phyloP scores from a whole-genome alignment of 2,113 vertebrate species.

The Nerophis lumbriciformis region DNA sequence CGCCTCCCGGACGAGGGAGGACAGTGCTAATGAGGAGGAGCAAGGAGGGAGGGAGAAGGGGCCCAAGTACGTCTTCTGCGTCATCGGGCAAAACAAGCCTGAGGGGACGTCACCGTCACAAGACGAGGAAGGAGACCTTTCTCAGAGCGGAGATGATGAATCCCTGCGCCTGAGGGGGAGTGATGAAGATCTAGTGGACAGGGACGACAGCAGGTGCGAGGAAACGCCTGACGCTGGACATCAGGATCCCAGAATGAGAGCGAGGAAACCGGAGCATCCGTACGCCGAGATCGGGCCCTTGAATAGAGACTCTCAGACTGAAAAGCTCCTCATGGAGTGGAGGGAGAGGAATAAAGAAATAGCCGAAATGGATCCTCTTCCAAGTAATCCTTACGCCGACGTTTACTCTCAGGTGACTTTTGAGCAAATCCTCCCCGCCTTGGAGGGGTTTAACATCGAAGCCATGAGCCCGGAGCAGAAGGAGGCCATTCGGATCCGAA shows the following conservation, averaged over 20 bases:
- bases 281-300: conserved; percentile 11
- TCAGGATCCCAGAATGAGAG: conserved; percentile 4
- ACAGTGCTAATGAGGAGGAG: conserved; percentile 17
- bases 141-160: conserved; percentile 11
- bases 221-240: background rate
- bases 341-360: conserved; percentile 35
- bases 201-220: background rate
- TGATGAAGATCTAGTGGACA: conserved; percentile 4
- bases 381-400: conserved; percentile 17
- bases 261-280: conserved; percentile 14
- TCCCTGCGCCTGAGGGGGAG: conserved; percentile 1
- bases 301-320: conserved; percentile 54
- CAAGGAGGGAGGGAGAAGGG: conserved; percentile 15
- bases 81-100: conserved; percentile 47
- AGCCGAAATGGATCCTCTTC: background rate
- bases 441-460: conserved; percentile 23
- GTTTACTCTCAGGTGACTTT: conserved; percentile 1
- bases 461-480: conserved; percentile 51
- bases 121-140: conserved; percentile 17
- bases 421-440: conserved; percentile 30
- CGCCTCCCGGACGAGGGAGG: conserved; percentile 1
- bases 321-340: conserved; percentile 58
- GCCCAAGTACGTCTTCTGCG: conserved; percentile 40
- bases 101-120: conserved; percentile 16
- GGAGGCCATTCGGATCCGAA: conserved; percentile 48